Conservation (phyloP, 1,140 invertebrate genomes). For the Ceratosolen fusciceps region DNA sequence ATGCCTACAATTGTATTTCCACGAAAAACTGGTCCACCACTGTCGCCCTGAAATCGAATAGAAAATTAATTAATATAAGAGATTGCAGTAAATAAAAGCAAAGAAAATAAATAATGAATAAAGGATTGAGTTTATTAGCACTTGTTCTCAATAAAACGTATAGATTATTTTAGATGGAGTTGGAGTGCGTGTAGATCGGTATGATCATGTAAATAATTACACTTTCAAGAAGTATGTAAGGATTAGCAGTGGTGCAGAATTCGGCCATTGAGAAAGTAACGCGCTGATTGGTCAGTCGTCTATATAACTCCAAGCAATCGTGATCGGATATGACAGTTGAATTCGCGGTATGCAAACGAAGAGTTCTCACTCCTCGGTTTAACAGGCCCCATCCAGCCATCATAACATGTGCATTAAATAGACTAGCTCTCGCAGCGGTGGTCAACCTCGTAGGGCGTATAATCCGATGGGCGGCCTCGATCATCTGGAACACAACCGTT, state of each 20-base stretch:
- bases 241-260: background rate
- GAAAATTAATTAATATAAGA: too few species aligned
- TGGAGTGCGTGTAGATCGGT: too few species aligned
- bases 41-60: background rate
- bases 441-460: background rate
- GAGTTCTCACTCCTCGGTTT: background rate
- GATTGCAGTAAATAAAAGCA: too few species aligned
- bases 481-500: background rate
- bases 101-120: too few species aligned
- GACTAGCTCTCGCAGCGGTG: background rate
- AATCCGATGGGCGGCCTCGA: background rate
- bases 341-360: background rate
- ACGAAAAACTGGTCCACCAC: background rate
- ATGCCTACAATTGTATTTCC: background rate
- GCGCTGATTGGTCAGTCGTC: background rate
- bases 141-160: too few species aligned
- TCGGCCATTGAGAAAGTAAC: background rate
- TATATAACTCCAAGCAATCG: background rate
- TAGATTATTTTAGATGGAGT: too few species aligned
- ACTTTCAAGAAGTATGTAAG: background rate
- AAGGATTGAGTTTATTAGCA: too few species aligned
- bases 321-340: background rate
- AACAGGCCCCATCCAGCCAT: background rate
- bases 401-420: background rate
- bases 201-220: background rate